Conservation (phyloP, 2,113 vertebrate species). For the Verasper variegatus region DNA sequence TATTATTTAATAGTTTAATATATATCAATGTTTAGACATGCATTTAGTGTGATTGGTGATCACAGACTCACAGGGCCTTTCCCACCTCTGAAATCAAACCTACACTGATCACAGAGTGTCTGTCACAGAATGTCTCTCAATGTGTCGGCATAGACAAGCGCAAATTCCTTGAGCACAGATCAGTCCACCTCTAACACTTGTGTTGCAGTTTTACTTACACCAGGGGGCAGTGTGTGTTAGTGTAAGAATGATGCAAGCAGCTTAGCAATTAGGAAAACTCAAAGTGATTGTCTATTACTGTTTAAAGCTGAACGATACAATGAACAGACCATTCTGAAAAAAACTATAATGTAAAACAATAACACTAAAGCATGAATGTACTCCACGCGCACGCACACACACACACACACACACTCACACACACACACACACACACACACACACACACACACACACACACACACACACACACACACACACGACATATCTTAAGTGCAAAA, state of each 20-base stretch:
- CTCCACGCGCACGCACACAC: no score
- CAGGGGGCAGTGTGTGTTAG: constrained; percentile 69
- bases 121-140: background rate
- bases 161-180: background rate
- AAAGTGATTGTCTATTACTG: background rate
- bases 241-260: background rate
- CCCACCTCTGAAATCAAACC: no score
- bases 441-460: background rate
- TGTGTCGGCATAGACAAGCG: background rate
- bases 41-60: no score
- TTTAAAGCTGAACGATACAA: background rate
- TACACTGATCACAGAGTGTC: background rate
- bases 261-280: background rate
- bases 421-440: background rate
- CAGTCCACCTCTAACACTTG: background rate
- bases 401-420: background rate
- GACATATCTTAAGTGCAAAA: background rate
- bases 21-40: no score
- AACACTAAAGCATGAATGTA: no score
- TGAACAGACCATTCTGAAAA: background rate
- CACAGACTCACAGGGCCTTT: no score
- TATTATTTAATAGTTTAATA: no score
- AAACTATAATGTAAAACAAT: background rate
- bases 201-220: constrained; percentile 40
- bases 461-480: background rate